These are phyloP conservation scores for Melieria picta DNA, from an alignment of 2,888 invertebrate genomes.

Conservation along the genomic window DNA sequence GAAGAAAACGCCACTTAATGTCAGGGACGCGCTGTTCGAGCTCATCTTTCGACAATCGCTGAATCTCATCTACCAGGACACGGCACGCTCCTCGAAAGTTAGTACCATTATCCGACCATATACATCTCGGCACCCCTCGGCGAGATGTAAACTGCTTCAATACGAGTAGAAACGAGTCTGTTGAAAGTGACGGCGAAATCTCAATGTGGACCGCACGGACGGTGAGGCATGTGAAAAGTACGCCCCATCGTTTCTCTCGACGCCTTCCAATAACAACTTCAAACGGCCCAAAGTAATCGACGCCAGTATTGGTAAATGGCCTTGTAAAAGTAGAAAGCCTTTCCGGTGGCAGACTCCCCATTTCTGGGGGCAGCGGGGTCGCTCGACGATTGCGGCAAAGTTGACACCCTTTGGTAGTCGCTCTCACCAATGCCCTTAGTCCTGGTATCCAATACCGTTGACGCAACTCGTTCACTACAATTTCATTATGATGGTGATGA, in stretches of 20 bases:
- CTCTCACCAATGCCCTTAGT: neutral
- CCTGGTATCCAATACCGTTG: slow-evolving; percentile 1
- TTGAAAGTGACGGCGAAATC: slow-evolving; percentile 24
- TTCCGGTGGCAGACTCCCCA: neutral
- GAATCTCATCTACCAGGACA: slow-evolving; percentile 10
- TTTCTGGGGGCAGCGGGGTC: neutral
- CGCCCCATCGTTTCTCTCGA: neutral
- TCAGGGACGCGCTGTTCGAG: slow-evolving; percentile 3
- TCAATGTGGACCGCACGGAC: slow-evolving; percentile 33
- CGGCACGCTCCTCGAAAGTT: slow-evolving; percentile 4
- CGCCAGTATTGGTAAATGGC: neutral
- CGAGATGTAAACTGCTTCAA: slow-evolving; percentile 35
- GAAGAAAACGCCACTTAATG: slow-evolving; percentile 35
- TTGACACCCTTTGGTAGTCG: neutral
- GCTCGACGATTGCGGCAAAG: neutral
- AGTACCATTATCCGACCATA: slow-evolving; percentile 11
- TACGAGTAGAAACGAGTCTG: slow-evolving; percentile 35
- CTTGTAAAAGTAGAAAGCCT: neutral
- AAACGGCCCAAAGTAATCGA: slow-evolving; percentile 1
- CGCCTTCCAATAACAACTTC: neutral
- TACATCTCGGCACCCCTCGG: slow-evolving; percentile 23
- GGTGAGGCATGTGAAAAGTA: slow-evolving; percentile 9
- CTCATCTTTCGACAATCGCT: neutral
- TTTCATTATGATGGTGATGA: slow-evolving; percentile 8
- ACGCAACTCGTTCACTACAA: neutral